Evolutionary conservation across 2,888 invertebrate species (phyloP), one percentile per base, ranked within the genome.

Genomic region (Pinctada fucata): DNA sequence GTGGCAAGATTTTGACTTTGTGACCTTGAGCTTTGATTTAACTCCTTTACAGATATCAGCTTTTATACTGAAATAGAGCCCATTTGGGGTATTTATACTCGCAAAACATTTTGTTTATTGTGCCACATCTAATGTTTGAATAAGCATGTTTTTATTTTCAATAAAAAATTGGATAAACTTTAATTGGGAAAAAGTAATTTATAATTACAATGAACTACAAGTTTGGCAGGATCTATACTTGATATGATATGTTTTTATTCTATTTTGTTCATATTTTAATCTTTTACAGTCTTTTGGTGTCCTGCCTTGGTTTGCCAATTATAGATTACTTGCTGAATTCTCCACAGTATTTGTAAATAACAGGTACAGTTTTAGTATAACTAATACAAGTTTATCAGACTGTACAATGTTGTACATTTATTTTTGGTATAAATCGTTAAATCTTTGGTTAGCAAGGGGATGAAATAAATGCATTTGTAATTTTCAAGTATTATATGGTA

Each of bases 261-360:
- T 31, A 31, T 31, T 31, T 31, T 31, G 31, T 31, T 31, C 31
- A 31, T 31, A 31, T 31, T 31, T 31, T 31, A 31, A 31, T 13
- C 31, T 68, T 50, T 75, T 86, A 68, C 86, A 92, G 91, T 89
- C 90, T 2, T 90, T 89, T 83, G 90, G 91, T 74, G 89, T 88
- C 2, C 84, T 91, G 74, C 87, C 89, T 50, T 91, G 89, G 81
- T 92, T 92, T 90, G 91, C 92, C 31, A 92, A 92, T 83, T 91
- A 88, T 80, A 84, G 92, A 72, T 85, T 92, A 48, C 85, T 92
- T 51, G 92, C 92, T 68, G 92, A 92, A 84, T 90, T 92, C 82
- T 92, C 92, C 31, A 92, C 92, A 63, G 90, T 91, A n/a, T 90
- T 91, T 84, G 91, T 92, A 10, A 92, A 92, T 84, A 88, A 90